Percentiles rank a stretch among this genome's conserved stretches.
These are phyloP conservation scores for Euclidia mi DNA, from an alignment of 2,888 invertebrate species.

Conservation along the genomic window DNA sequence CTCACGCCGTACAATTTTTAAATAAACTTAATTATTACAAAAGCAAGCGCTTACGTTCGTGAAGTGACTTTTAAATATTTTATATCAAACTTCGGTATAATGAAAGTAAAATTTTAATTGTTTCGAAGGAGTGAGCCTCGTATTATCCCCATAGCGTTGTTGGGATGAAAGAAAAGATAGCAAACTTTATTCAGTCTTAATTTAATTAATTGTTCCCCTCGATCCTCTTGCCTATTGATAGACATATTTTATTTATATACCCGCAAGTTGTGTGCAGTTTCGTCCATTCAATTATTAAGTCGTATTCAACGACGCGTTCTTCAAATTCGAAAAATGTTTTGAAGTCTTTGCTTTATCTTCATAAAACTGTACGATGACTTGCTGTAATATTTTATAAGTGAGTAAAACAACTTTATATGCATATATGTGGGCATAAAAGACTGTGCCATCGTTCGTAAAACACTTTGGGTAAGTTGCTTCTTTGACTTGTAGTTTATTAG, in stretches of 20 bases:
- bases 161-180: constrained; percentile 70
- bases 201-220: constrained; percentile 75
- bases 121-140: constrained; percentile 57
- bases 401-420: no score
- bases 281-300: constrained; percentile 51
- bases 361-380: no score
- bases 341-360: no score
- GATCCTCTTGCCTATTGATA: constrained; percentile 66
- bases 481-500: no score
- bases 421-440: no score
- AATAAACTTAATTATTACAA: background rate
- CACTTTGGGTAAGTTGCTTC: no score
- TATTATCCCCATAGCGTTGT: constrained; percentile 56
- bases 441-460: no score
- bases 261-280: constrained; percentile 43
- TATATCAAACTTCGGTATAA: constrained; percentile 34
- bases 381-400: no score
- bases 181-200: constrained; percentile 75
- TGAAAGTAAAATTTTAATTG: constrained; percentile 61
- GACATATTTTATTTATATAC: constrained; percentile 67
- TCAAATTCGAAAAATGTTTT: constrained; percentile 32
- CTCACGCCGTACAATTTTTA: no score
- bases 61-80: constrained; percentile 19
- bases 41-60: constrained; percentile 5
- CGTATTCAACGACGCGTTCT: constrained; percentile 40